Conservation (phyloP, 2,797 vertebrate species). For the Sphenodon punctatus region DNA sequence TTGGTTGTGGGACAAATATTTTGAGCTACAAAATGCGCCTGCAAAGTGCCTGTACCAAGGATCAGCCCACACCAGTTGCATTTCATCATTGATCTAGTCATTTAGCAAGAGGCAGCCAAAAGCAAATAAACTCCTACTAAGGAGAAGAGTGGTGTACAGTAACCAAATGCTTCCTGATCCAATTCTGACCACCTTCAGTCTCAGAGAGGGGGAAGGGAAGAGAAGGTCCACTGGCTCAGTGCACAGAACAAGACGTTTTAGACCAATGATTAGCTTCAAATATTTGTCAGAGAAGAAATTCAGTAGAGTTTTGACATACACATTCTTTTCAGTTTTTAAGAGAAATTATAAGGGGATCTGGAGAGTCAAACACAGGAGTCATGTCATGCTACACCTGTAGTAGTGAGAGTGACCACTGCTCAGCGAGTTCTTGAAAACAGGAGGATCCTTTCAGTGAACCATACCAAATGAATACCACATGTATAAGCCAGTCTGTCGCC, state of each 20-base stretch:
- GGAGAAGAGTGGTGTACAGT: slow-evolving; percentile 40
- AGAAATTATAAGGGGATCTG: slow-evolving; percentile 14
- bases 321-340: slow-evolving; percentile 13
- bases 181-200: background rate
- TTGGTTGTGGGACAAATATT: slow-evolving; percentile 17
- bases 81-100: background rate
- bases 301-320: slow-evolving; percentile 20
- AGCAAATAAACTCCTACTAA: slow-evolving; percentile 46
- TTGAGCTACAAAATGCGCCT: background rate
- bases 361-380: slow-evolving; percentile 62
- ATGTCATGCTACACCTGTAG: slow-evolving; percentile 62
- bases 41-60: slow-evolving; percentile 28
- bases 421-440: slow-evolving; percentile 52
- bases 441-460: slow-evolving; percentile 46
- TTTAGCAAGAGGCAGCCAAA: slow-evolving; percentile 49
- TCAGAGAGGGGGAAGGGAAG: background rate
- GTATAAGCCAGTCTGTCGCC: slow-evolving; percentile 66
- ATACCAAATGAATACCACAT: slow-evolving; percentile 59
- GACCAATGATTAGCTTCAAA: background rate
- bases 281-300: slow-evolving; percentile 35
- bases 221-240: background rate
- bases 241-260: background rate
- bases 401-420: background rate
- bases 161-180: slow-evolving; percentile 27
- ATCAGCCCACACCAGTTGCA: slow-evolving; percentile 41